These are phyloP conservation scores for Myripristis jacobus DNA, from an alignment of 2,797 vertebrate genomes.

Conservation along the genomic window DNA sequence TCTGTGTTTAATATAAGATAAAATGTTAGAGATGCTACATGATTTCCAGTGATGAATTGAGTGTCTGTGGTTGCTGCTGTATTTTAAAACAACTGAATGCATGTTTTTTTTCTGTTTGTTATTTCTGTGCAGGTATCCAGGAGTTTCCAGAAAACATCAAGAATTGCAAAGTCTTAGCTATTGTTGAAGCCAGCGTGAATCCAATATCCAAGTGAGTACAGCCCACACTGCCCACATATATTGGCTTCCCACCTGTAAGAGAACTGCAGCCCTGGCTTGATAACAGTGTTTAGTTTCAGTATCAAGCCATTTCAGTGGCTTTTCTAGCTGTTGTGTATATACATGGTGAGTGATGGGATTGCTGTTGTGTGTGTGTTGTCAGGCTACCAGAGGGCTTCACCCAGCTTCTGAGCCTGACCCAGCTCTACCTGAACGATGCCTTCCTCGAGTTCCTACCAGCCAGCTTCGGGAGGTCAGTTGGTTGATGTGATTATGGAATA, in stretches of 20 bases:
- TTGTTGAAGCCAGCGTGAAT: slow-evolving; percentile 98
- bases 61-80: background rate
- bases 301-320: background rate
- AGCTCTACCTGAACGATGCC: slow-evolving; percentile 98
- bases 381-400: slow-evolving; percentile 99
- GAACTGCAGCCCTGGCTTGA: background rate
- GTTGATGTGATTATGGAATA: background rate
- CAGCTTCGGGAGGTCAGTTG: slow-evolving; percentile 94
- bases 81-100: background rate
- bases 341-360: slow-evolving; percentile 16
- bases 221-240: background rate
- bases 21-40: slow-evolving; percentile 12
- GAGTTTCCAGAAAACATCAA: slow-evolving; percentile 99
- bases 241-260: background rate
- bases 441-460: slow-evolving; percentile 97
- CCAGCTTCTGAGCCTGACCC: slow-evolving; percentile 94
- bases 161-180: slow-evolving; percentile 95
- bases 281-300: background rate
- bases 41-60: slow-evolving; percentile 1
- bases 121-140: slow-evolving; percentile 99
- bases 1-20: too few species aligned
- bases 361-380: slow-evolving; percentile 45
- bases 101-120: slow-evolving; percentile 7
- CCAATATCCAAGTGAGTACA: slow-evolving; percentile 96
- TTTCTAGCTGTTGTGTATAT: slow-evolving; percentile 9